These are phyloP conservation scores for Formica selysi DNA, from an alignment of 1,140 invertebrate genomes.

Conservation along the genomic window DNA sequence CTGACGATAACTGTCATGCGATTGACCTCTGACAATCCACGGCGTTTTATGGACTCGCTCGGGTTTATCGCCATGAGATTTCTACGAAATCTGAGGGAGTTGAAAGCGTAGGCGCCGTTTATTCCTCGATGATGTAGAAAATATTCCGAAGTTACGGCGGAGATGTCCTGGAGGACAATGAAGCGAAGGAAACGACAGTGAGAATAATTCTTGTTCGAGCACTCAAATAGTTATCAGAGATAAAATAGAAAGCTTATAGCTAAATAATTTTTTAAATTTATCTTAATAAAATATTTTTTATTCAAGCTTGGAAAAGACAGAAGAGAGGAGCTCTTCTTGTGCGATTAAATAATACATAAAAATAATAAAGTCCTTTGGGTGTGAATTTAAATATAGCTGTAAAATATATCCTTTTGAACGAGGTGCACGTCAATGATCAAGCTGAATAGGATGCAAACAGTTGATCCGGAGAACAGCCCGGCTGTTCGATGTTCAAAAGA, in stretches of 20 bases:
- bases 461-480: slow-evolving; percentile 64
- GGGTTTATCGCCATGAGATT: slow-evolving; percentile 66
- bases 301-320: neutral
- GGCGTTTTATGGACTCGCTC: slow-evolving; percentile 45
- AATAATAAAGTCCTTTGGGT: neutral
- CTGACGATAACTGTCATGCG: slow-evolving; percentile 43
- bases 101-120: slow-evolving; percentile 30
- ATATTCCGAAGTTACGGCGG: neutral
- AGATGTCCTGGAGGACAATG: neutral
- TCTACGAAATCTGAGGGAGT: slow-evolving; percentile 25
- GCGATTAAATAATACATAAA: neutral
- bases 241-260: neutral
- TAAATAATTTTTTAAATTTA: neutral
- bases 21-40: slow-evolving; percentile 44
- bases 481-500: slow-evolving; percentile 44
- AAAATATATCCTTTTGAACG: slow-evolving; percentile 17
- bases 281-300: neutral
- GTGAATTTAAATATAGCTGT: slow-evolving; percentile 4
- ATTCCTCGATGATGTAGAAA: slow-evolving; percentile 20
- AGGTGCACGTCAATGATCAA: slow-evolving; percentile 51
- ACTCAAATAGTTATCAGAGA: neutral
- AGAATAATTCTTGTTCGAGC: neutral
- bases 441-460: slow-evolving; percentile 63
- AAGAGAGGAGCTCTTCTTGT: neutral
- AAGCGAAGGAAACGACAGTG: neutral